Conservation (phyloP, 2,113 vertebrate genomes). For the Antechinus flavipes region DNA sequence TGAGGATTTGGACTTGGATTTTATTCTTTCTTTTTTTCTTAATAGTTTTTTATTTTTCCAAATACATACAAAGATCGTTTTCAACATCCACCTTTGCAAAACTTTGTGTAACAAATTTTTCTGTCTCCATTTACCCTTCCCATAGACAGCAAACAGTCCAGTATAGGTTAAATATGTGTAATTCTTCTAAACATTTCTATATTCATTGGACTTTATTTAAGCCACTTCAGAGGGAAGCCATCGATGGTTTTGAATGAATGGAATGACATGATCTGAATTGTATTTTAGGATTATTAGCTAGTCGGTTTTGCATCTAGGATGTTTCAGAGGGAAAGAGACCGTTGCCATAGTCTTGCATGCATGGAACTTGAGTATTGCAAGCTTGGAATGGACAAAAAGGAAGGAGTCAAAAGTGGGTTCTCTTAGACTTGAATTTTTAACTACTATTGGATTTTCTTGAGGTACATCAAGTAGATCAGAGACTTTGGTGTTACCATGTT, state of each 20-base stretch:
- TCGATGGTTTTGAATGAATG: neutral
- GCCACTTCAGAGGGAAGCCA: neutral
- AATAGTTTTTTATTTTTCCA: no score
- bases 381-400: neutral
- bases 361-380: neutral
- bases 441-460: conserved; percentile 22
- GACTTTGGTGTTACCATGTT: conserved; percentile 13
- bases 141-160: no score
- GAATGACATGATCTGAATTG: neutral
- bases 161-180: no score
- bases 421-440: neutral
- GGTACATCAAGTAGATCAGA: conserved; percentile 19
- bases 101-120: no score
- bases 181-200: no score
- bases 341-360: neutral
- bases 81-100: no score
- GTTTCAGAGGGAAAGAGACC: neutral
- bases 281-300: neutral
- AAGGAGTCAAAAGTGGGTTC: neutral
- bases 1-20: neutral
- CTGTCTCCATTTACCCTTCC: no score
- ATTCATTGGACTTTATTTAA: no score
- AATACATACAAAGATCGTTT: no score
- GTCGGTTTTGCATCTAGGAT: neutral
- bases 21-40: neutral